phyloP scores from a whole-genome alignment of 2,113 vertebrate genomes.

The Prunella fulvescens region DNA sequence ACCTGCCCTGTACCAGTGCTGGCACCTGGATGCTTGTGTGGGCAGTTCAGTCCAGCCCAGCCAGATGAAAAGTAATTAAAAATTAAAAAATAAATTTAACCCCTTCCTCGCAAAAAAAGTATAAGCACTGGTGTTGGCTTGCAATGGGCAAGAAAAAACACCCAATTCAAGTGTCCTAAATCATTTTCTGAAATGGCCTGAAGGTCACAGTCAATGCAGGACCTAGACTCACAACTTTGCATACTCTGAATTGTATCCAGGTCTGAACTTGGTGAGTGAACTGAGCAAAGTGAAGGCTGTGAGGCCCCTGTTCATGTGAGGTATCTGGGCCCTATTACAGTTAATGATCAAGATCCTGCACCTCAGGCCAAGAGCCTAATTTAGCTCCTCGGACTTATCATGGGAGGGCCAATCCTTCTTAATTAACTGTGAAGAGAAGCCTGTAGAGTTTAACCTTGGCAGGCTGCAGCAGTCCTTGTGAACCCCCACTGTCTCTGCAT shows the following conservation, averaged over 20 bases:
- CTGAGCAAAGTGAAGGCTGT: neutral
- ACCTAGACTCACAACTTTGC: neutral
- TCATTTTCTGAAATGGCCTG: neutral
- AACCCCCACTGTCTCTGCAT: neutral
- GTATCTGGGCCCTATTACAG: neutral
- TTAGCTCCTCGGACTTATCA: neutral
- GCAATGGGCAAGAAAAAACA: neutral
- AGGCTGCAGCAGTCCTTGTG: neutral
- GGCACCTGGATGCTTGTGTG: neutral
- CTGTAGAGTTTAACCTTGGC: neutral
- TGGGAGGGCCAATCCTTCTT: neutral
- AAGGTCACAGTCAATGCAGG: rapidly evolving
- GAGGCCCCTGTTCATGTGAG: neutral
- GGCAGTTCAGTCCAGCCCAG: neutral
- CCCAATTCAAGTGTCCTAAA: neutral
- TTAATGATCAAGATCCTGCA: neutral
- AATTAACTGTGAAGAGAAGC: neutral
- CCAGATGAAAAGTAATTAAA: neutral
- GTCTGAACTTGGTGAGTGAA: neutral
- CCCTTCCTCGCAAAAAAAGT: too few species aligned
- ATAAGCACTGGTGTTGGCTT: neutral
- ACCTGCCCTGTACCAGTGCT: neutral
- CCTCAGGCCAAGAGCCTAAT: neutral
- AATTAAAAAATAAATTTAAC: neutral
- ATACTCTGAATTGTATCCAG: neutral